Conservation (phyloP, 1,140 invertebrate genomes). For the Lysiphlebus fabarum region DNA sequence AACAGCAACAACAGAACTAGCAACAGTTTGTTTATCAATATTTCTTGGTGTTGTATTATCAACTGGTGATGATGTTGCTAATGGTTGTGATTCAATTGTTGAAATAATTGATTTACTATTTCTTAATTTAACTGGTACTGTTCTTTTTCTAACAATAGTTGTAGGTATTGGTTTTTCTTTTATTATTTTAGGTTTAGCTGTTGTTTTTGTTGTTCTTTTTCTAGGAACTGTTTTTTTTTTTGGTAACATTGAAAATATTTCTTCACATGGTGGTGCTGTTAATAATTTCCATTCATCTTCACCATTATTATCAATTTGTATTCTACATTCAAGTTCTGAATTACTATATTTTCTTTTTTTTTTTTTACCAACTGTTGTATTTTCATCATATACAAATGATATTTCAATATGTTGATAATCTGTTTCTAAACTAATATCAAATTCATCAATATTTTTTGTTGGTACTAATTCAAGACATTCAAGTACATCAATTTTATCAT, state of each 20-base stretch:
- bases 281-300: slow-evolving; percentile 26
- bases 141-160: neutral
- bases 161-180: slow-evolving; percentile 18
- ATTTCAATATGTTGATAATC: slow-evolving; percentile 23
- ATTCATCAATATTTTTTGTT: slow-evolving; percentile 34
- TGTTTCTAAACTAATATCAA: neutral
- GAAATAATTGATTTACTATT: slow-evolving; percentile 9
- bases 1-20: too few species aligned
- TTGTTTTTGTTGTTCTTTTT: neutral
- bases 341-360: slow-evolving; percentile 34
- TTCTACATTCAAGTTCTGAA: slow-evolving; percentile 34
- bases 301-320: slow-evolving; percentile 30
- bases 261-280: slow-evolving; percentile 34
- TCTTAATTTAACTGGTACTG: neutral
- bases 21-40: too few species aligned
- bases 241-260: slow-evolving; percentile 40
- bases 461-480: slow-evolving; percentile 47
- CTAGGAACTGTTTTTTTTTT: slow-evolving; percentile 29
- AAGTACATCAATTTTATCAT: slow-evolving; percentile 31
- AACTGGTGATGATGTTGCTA: slow-evolving; percentile 19
- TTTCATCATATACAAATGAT: slow-evolving; percentile 42
- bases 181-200: neutral
- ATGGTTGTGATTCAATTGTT: slow-evolving; percentile 4
- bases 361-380: slow-evolving; percentile 29
- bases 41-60: neutral